A percentile compares a stretch with the other conserved stretches of the same genome.
These are phyloP conservation scores for Coracopsis vasa DNA, from an alignment of 2,113 vertebrate genomes.

Conservation along the genomic window DNA sequence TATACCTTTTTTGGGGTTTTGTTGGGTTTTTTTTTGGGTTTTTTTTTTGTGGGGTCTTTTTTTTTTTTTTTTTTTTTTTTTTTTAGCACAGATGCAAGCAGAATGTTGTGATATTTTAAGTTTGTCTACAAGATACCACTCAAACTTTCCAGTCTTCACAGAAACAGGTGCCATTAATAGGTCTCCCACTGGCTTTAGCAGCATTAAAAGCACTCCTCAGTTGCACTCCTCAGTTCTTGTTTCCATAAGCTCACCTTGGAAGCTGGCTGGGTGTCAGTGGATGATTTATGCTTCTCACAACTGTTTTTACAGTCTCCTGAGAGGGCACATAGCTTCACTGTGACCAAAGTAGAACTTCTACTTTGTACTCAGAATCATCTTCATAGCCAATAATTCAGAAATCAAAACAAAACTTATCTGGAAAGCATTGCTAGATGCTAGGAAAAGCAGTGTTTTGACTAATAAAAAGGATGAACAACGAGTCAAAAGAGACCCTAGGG, in stretches of 20 bases:
- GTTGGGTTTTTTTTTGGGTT: not conserved
- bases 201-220: not conserved
- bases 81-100: not conserved
- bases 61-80: rapidly evolving
- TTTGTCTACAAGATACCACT: not conserved
- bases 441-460: not conserved
- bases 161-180: not conserved
- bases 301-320: not conserved
- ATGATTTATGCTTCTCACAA: not conserved
- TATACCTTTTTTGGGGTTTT: not conserved
- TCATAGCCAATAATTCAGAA: not conserved
- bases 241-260: not conserved
- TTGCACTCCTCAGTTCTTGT: not conserved
- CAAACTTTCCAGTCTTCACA: not conserved
- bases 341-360: not conserved
- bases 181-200: not conserved
- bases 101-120: not conserved
- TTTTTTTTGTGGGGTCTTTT: not conserved
- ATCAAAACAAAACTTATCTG: not conserved
- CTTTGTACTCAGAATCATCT: not conserved
- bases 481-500: not conserved
- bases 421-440: not conserved
- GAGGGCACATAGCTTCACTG: not conserved
- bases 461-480: not conserved
- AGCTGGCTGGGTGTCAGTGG: not conserved